A percentile compares a stretch with the other conserved stretches of the same genome.
phyloP scores from a whole-genome alignment of 2,888 invertebrate species.

The Eremobia ochroleuca region DNA sequence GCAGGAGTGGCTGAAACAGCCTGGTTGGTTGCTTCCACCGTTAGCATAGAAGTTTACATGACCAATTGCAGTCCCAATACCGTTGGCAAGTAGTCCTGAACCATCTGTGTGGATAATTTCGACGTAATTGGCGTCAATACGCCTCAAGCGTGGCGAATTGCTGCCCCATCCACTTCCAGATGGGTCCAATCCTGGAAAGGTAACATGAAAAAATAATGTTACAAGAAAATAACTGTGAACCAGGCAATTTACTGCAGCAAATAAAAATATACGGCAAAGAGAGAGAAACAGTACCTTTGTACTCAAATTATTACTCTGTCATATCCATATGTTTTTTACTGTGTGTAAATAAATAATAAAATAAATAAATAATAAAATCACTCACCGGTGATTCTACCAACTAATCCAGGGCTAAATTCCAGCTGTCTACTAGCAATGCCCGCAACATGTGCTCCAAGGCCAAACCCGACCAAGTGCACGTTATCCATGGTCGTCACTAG shows the following conservation, averaged over 20 bases:
- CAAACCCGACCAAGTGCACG: constrained; percentile 35
- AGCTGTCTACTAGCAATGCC: constrained; percentile 27
- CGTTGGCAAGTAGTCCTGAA: constrained; percentile 79
- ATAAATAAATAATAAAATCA: too few species aligned
- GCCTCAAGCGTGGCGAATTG: constrained; percentile 68
- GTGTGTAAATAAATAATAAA: too few species aligned
- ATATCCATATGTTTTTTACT: too few species aligned
- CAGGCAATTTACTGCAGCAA: not conserved
- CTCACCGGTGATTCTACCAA: constrained; percentile 44
- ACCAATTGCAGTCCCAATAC: constrained; percentile 94
- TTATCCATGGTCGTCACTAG: not conserved
- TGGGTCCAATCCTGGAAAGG: constrained; percentile 78
- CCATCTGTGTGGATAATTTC: constrained; percentile 85
- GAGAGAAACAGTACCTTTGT: too few species aligned
- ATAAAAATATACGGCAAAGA: not conserved
- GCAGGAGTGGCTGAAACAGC: constrained; percentile 77
- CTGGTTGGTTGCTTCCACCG: constrained; percentile 93
- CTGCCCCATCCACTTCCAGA: constrained; percentile 73
- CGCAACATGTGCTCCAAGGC: constrained; percentile 37
- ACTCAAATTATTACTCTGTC: too few species aligned
- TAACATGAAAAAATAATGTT: not conserved
- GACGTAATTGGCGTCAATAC: constrained; percentile 78
- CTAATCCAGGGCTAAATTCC: not conserved
- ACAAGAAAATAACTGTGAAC: not conserved
- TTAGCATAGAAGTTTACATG: constrained; percentile 97